Evolutionary conservation across 2,113 vertebrate species (phyloP).

Genomic region (Cyrtonyx montezumae): DNA sequence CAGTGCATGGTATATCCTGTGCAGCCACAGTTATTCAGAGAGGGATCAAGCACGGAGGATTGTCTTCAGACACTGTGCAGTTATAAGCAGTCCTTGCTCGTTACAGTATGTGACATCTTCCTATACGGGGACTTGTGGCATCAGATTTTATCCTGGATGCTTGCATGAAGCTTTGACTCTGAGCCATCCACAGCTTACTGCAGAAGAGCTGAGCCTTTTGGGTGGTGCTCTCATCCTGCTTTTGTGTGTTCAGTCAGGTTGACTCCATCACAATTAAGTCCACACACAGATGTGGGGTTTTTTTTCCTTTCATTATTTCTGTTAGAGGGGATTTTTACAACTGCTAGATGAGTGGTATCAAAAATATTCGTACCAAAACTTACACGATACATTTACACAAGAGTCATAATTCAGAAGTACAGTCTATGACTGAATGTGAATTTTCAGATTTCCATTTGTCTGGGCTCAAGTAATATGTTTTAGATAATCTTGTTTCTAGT

Average conservation of each 20-base stretch:
- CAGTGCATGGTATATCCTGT: background rate
- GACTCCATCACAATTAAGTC: background rate
- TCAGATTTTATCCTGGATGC: background rate
- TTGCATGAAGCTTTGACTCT: background rate
- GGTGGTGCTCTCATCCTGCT: background rate
- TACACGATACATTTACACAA: accelerated
- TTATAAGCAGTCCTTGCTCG: background rate
- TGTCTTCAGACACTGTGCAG: background rate
- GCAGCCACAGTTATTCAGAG: background rate
- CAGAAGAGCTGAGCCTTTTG: background rate
- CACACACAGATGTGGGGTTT: background rate
- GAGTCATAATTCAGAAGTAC: background rate
- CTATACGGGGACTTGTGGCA: background rate
- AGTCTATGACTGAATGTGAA: background rate
- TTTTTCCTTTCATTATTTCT: background rate
- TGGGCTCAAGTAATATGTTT: accelerated
- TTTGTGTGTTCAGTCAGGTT: background rate
- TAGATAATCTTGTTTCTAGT: background rate
- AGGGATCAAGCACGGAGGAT: background rate
- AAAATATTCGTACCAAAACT: background rate
- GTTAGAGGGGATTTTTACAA: background rate
- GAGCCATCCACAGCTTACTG: background rate
- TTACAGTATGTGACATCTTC: background rate
- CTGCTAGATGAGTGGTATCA: background rate
- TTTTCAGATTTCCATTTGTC: background rate